Percentiles rank a stretch among this genome's conserved stretches.
Conservation (phyloP, 2,888 invertebrate species). For the Archaeoteleia sp. region DNA sequence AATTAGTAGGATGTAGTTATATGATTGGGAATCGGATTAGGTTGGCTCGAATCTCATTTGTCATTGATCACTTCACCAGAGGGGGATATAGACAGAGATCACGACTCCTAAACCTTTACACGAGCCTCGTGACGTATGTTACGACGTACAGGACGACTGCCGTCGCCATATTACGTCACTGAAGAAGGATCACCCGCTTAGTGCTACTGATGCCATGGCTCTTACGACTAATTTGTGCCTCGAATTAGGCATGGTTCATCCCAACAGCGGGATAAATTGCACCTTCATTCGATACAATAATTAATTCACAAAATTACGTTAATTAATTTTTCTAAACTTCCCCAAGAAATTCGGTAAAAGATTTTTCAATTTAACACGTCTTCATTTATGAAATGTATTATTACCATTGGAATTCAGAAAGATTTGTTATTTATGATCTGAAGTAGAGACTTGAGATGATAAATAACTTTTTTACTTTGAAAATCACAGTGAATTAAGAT, state of each 20-base stretch:
- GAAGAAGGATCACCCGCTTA: conserved; percentile 46
- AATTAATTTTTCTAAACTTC: too few species aligned
- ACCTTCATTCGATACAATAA: too few species aligned
- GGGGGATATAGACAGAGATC: conserved; percentile 17
- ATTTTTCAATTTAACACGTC: too few species aligned
- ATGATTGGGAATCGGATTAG: conserved; percentile 34
- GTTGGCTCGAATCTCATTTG: conserved; percentile 26
- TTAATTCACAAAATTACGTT: too few species aligned
- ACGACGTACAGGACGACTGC: conserved; percentile 30
- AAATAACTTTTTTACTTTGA: too few species aligned
- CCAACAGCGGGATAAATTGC: conserved; percentile 34
- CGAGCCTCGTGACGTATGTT: conserved; percentile 39
- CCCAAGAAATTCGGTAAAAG: too few species aligned
- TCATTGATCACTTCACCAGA: conserved; percentile 34
- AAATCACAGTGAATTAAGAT: too few species aligned
- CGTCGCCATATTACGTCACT: conserved; percentile 45
- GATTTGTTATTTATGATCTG: too few species aligned
- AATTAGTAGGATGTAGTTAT: conserved; percentile 34
- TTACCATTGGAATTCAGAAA: too few species aligned
- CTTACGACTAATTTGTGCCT: conserved; percentile 49
- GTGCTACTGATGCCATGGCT: conserved; percentile 45
- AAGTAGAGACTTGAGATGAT: too few species aligned
- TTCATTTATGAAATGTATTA: too few species aligned
- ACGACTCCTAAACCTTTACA: conserved; percentile 38
- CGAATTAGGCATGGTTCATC: conserved; percentile 44